Conservation (phyloP, 2,888 invertebrate genomes). For the Conomelus anceps region DNA sequence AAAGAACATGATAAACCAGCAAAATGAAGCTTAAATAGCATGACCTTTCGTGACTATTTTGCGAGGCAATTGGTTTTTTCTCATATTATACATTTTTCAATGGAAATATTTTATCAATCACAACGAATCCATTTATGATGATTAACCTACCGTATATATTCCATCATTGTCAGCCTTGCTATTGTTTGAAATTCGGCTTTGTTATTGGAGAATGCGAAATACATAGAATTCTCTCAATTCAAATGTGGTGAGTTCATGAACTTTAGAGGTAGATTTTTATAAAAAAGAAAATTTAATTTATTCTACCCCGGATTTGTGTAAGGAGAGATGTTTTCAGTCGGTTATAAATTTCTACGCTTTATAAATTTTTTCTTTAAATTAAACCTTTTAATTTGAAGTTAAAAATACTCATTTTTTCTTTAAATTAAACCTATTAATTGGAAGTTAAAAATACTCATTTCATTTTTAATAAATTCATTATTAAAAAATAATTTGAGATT, state of each 20-base stretch:
- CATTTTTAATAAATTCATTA: no score
- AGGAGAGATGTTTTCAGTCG: no score
- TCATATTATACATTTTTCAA: background rate
- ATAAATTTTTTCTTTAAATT: no score
- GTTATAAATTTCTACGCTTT: no score
- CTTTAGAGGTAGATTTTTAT: background rate
- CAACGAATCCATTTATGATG: background rate
- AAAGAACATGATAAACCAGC: background rate
- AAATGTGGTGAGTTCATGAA: background rate
- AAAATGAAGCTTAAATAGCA: constrained; percentile 10
- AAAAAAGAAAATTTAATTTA: no score
- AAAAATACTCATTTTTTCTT: no score
- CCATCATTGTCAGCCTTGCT: background rate
- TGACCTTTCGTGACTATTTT: background rate
- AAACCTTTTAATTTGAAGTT: no score
- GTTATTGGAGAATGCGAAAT: background rate
- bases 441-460: no score
- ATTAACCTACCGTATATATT: background rate
- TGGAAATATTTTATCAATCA: background rate
- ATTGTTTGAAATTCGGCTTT: background rate
- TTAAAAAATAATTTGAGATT: no score
- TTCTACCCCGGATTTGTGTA: no score
- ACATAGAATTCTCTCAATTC: background rate
- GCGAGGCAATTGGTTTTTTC: background rate
- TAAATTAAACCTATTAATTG: no score